Conservation (phyloP, 1,140 invertebrate genomes). For the Trachelipus rathkii region DNA sequence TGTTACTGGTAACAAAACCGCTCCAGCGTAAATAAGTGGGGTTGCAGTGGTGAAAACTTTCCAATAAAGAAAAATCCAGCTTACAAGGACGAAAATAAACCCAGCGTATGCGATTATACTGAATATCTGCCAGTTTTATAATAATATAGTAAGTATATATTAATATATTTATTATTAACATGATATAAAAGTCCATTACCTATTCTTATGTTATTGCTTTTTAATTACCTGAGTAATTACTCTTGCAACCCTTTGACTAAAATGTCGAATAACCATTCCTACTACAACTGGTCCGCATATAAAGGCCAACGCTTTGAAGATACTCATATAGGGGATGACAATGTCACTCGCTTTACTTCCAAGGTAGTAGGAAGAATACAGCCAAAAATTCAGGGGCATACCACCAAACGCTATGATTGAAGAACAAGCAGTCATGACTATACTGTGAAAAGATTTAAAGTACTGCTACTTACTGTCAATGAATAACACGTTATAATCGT, state of each 20-base stretch:
- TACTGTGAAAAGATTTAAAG: constrained; percentile 45
- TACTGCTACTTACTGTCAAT: too few relatives aligned
- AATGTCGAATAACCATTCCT: constrained; percentile 50
- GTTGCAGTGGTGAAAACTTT: constrained; percentile 47
- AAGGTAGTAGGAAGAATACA: constrained; percentile 50
- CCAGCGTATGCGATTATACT: constrained; percentile 45
- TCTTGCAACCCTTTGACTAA: constrained; percentile 47
- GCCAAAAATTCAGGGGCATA: constrained; percentile 51
- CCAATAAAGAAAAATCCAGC: constrained; percentile 47
- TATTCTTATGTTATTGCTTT: not conserved
- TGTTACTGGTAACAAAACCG: constrained; percentile 48
- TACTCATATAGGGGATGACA: constrained; percentile 50
- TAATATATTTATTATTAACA: too few relatives aligned
- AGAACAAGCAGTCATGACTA: constrained; percentile 51
- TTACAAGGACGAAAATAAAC: constrained; percentile 37
- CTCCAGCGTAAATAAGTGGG: constrained; percentile 48
- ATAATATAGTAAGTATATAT: not conserved
- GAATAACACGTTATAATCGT: too few relatives aligned
- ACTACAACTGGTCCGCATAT: constrained; percentile 49
- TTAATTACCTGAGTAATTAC: constrained; percentile 46
- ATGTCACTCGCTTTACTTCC: constrained; percentile 37
- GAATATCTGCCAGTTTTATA: constrained; percentile 40
- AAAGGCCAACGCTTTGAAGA: constrained; percentile 49
- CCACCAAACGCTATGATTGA: constrained; percentile 50
- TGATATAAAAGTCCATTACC: not conserved